Percentiles rank a stretch among this genome's conserved stretches.
These are phyloP conservation scores for Acanthaster planci DNA, from an alignment of 35 echinoderm and acorn worm genomes.

Conservation along the genomic window DNA sequence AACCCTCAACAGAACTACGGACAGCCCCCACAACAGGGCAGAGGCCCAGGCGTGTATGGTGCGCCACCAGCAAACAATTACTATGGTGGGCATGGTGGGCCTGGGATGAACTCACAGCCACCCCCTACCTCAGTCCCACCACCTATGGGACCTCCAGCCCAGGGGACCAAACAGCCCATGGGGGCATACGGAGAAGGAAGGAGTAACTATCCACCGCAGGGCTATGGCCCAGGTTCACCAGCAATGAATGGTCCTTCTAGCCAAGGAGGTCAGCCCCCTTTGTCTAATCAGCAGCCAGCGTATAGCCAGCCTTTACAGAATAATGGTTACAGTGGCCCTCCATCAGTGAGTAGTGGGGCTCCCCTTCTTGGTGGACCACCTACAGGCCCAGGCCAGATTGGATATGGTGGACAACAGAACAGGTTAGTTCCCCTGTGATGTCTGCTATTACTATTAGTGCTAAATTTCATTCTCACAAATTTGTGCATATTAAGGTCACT, in stretches of 20 bases:
- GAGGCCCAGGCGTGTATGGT: neutral
- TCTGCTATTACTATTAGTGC: neutral
- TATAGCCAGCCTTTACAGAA: constrained; percentile 37
- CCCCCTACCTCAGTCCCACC: neutral
- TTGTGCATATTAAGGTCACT: no score
- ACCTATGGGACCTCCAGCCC: constrained; percentile 16
- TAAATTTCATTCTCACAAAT: neutral
- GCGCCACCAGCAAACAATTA: neutral
- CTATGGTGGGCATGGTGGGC: neutral
- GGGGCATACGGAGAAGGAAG: constrained; percentile 29
- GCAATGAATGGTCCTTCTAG: constrained; percentile 58
- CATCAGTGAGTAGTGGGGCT: neutral
- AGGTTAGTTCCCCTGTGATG: constrained; percentile 17
- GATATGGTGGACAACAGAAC: constrained; percentile 47
- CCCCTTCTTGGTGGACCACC: constrained; percentile 23
- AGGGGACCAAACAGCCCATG: neutral
- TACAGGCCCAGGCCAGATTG: constrained; percentile 9
- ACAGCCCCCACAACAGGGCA: neutral
- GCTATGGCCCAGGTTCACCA: constrained; percentile 15
- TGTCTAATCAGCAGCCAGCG: constrained; percentile 9
- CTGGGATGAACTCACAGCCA: constrained; percentile 6
- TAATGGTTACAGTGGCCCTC: constrained; percentile 23
- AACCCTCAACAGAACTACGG: constrained; percentile 14
- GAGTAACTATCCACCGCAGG: constrained; percentile 3
- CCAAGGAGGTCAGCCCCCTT: neutral